These are phyloP conservation scores for Diploscapter pachys DNA, from an alignment of 1,140 invertebrate species.

Conservation along the genomic window DNA sequence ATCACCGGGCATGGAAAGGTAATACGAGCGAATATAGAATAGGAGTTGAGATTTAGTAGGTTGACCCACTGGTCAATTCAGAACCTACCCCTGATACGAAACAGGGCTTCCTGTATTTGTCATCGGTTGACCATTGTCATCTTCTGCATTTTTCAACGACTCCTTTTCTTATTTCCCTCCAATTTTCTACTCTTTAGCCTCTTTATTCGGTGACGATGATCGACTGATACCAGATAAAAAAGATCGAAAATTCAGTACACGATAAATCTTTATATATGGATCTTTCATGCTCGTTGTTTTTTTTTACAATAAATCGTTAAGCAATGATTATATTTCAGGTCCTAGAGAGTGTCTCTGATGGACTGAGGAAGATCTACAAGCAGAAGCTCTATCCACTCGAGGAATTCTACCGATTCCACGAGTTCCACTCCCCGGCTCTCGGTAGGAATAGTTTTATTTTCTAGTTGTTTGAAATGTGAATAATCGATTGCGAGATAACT, in stretches of 20 bases:
- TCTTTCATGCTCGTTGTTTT: neutral
- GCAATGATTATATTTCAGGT: constrained; percentile 64
- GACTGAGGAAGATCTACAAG: constrained; percentile 58
- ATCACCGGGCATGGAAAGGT: too few species aligned
- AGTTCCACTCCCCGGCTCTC: constrained; percentile 86
- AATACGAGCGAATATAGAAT: too few species aligned
- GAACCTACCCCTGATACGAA: too few species aligned
- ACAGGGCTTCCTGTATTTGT: too few species aligned
- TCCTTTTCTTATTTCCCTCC: too few species aligned
- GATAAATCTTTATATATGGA: neutral
- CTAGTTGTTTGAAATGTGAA: neutral
- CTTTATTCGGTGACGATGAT: neutral
- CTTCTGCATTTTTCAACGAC: too few species aligned
- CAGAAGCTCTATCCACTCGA: constrained; percentile 84
- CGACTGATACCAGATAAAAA: neutral
- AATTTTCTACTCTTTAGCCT: too few species aligned
- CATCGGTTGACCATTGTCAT: too few species aligned
- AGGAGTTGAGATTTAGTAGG: too few species aligned
- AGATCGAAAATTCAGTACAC: neutral
- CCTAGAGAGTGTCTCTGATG: constrained; percentile 64
- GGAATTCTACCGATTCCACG: constrained; percentile 87
- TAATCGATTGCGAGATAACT: neutral
- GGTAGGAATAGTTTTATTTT: constrained; percentile 56
- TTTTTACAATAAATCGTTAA: neutral
- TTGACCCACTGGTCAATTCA: too few species aligned